Conservation (phyloP, 2,797 vertebrate genomes). For the Macrochelys suwanniensis region DNA sequence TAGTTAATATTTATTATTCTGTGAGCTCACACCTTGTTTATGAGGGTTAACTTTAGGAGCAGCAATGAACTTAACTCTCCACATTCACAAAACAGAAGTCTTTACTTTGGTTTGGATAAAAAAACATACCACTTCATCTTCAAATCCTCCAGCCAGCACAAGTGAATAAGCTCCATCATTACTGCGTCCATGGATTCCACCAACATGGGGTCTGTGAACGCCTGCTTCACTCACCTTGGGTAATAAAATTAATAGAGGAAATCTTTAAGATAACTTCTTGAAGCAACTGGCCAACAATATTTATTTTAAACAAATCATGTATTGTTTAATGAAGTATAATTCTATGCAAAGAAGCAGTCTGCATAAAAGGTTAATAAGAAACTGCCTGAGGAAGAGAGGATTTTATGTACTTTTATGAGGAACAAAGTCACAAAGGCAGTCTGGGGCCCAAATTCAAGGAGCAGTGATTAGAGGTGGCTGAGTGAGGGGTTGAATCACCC, state of each 20-base stretch:
- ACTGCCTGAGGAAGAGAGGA: neutral
- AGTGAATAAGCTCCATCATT: slow-evolving; percentile 98
- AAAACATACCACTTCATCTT: slow-evolving; percentile 96
- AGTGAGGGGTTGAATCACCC: neutral
- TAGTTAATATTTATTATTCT: neutral
- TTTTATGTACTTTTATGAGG: neutral
- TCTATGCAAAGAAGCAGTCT: neutral
- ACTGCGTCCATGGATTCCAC: slow-evolving; percentile 97
- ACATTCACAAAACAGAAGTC: neutral
- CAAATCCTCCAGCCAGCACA: slow-evolving; percentile 97
- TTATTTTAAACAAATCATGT: neutral
- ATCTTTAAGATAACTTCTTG: neutral
- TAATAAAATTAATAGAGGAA: slow-evolving; percentile 26
- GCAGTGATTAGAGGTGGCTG: neutral
- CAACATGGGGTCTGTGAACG: slow-evolving; percentile 97
- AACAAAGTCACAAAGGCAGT: neutral
- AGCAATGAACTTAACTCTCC: neutral
- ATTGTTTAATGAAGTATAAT: neutral
- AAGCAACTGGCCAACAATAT: neutral
- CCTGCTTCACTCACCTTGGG: slow-evolving; percentile 97
- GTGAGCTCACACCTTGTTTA: neutral
- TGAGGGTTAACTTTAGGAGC: neutral
- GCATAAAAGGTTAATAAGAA: neutral
- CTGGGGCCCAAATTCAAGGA: neutral
- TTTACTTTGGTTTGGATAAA: neutral